Conservation (phyloP, 2,113 vertebrate genomes). For the Grammomys surdaster region DNA sequence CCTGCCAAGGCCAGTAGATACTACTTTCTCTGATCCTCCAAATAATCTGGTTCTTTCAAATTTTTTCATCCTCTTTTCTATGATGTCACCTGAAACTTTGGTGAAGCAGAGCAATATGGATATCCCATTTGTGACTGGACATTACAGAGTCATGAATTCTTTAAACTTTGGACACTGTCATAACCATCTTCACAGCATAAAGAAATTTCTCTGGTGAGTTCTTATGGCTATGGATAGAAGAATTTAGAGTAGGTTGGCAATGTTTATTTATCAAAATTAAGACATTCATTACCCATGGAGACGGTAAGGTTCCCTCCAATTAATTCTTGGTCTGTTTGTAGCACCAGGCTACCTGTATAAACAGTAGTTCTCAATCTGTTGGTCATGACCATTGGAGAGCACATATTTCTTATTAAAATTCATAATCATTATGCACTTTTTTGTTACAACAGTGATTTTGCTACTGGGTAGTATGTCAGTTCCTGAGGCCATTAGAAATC, state of each 20-base stretch:
- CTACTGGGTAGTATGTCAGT: neutral
- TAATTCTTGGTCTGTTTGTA: neutral
- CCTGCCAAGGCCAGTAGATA: neutral
- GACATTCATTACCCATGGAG: neutral
- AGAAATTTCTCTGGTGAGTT: neutral
- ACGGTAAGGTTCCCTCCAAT: neutral
- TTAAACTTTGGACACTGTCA: neutral
- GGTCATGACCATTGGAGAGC: neutral
- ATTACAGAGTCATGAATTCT: neutral
- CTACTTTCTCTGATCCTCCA: neutral
- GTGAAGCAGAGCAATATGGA: neutral
- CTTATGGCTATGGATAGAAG: neutral
- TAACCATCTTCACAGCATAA: neutral
- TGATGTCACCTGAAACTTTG: neutral
- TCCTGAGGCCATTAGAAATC: neutral
- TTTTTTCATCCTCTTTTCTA: neutral
- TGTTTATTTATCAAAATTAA: neutral
- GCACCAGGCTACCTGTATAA: too few species aligned
- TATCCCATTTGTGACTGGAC: neutral
- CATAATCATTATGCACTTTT: neutral
- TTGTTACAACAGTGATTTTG: neutral
- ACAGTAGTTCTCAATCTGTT: neutral
- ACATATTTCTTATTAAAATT: neutral
- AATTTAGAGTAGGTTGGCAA: neutral
- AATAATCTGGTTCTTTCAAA: neutral